Evolutionary conservation across 2,113 vertebrate species (phyloP), one percentile per base, ranked within the genome.

Genomic region (Turdus rufiventris): DNA sequence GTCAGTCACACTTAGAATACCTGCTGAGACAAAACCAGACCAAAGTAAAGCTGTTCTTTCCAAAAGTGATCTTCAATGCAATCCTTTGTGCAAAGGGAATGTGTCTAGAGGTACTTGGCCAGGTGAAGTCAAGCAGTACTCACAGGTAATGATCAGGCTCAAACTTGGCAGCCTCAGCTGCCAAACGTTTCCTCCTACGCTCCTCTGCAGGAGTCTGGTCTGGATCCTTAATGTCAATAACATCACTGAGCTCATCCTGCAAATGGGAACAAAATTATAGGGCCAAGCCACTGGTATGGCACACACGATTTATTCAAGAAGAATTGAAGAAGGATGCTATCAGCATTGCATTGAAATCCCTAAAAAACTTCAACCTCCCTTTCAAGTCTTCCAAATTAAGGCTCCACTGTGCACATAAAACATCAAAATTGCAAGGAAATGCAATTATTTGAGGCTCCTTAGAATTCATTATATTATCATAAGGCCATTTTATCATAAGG

Each of bases 61-160:
- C 31, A 47, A 33, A 85, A 91, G 18, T 25, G 2, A 65, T 42
- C 40, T 89, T 29, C 92, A 94, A 62, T 8, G 45, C 25, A 57
- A 57, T 23, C 2, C 29, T 8, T 53, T 23, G 12, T 15, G 50
- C 16, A 23, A 45, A 42, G 19, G 20, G 5, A 43, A 6, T 6
- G 7, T 40, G 40, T 73, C 57, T 31, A 93, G 9, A 45, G 74
- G 72, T 42, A 67, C 43, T 21, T 56, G 53, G 54, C 13, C 54
- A 83, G 57, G 21, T 40, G 63, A 87, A 70, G 45, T 19, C 58
- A 19, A 20, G 12, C 12, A 65, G 38, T 85, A 98, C 99, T 98
- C 95, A 99, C 99, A 99, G 97, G 94, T 99, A 99, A 97, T 99
- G 99, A 95, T 99, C 99, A 53, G 98, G 80, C 78, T 99, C 99